Evolutionary conservation across 2,113 vertebrate genomes (phyloP), one percentile per base, ranked within the genome.

Genomic region (Sturnira hondurensis): DNA sequence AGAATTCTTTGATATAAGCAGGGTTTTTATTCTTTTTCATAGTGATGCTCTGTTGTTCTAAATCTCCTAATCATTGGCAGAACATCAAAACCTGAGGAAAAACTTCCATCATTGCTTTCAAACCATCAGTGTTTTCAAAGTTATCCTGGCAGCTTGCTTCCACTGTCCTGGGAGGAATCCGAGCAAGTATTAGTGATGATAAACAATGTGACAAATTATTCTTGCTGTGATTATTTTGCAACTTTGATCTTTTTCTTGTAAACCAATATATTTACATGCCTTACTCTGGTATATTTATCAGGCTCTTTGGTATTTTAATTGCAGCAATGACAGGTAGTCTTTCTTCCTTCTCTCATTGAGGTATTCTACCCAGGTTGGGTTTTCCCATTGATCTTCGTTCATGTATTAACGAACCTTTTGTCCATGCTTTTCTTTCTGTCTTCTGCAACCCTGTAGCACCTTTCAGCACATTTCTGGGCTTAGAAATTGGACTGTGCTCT

Each of bases 1-100:
- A 78, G 33, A 78, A 71, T 52, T 96, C 28, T 84, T 87, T 73
- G 56, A 70, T 93, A 7, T 33, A 89, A 77, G 45, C 56, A 54
- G 33, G 7, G 58, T 26, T 95, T 54, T 36, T 36, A 54, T 33
- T 61, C 47, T 68, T 84, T 90, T 47, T 28, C 13, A 1, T 41
- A 63, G n/a, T 65, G n/a, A 52, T 13, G 31, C 38, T 63, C 47
- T 81, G 4, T 38, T 50, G 26, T 47, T 73, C 26, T 26, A 28
- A 3, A 47, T 81, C 47, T 71, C 41, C 54, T 36, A 70, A 61
- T 28, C 50, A 19, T 78, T 70, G 43, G 17, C 36, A 1, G 43
- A 47, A 76, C 58, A 50, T 58, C 43, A 28, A 65, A 63, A 71
- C 84, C 84, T 63, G 54, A 89, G 45, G 45, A 71, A 63, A 78